phyloP scores from a whole-genome alignment of 2,113 vertebrate genomes.

The Cheirogaleus medius region DNA sequence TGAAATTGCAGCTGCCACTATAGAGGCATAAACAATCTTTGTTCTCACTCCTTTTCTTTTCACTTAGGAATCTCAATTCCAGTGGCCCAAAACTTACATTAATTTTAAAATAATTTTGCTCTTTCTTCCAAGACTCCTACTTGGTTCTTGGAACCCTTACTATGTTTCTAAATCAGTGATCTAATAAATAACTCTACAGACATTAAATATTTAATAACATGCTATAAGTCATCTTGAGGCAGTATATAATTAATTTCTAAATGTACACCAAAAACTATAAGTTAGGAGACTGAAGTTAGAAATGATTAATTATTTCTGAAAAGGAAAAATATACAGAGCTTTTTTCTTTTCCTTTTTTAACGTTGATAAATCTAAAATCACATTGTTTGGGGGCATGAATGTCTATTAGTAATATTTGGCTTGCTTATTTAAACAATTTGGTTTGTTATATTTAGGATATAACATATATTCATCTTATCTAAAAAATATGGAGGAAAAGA shows the following conservation, averaged over 20 bases:
- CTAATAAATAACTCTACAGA: not conserved
- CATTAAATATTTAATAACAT: not conserved
- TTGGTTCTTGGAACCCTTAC: not conserved
- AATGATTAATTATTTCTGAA: not conserved
- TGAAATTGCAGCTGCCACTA: not conserved
- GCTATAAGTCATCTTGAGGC: not conserved
- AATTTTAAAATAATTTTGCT: not conserved
- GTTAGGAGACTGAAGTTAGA: not conserved
- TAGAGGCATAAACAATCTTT: not conserved
- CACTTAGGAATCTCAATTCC: not conserved
- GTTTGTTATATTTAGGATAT: not conserved
- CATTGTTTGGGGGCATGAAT: not conserved
- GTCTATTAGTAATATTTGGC: not conserved
- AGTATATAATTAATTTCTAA: not conserved
- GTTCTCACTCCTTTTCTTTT: not conserved
- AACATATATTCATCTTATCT: not conserved
- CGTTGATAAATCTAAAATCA: constrained; percentile 16
- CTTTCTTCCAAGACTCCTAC: not conserved
- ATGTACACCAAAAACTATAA: not conserved
- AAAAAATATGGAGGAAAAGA: not conserved
- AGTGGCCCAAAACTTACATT: not conserved
- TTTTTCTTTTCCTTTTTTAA: not conserved
- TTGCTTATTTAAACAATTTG: not conserved
- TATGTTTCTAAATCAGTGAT: not conserved
- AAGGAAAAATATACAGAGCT: not conserved